Base-by-base conservation (phyloP, 2,888 invertebrate genomes). In the Catocala fraxini region DNA sequence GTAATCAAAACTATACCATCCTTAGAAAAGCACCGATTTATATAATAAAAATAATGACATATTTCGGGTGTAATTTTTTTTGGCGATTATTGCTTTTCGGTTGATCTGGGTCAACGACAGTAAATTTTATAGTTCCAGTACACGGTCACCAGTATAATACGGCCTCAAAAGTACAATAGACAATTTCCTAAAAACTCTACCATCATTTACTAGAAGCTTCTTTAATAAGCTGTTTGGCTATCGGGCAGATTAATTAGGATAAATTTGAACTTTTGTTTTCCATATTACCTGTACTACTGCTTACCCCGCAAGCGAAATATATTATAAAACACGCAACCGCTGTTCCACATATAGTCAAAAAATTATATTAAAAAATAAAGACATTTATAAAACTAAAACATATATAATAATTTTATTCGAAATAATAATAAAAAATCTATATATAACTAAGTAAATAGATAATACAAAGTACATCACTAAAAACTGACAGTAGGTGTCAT, bases 401-500 rank as follows among this genome's bases (percentile, higher is more conserved):
- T 76, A 76, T 62, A 81, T 73, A 82, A 72, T 79, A 56, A 59
- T 61, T 77, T 77, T 81, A 86, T 82, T 85, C 80, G 80, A 84
- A 80, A 81, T 75, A 78, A 81, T 75, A 78, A 83, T 72, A 72
- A 76, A 81, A 76, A 76, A 73, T 64, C 76, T 68, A 77, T 73
- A 77, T 71, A 75, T 79, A 81, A 85, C 83, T 83, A 82, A 82
- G 65, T 77, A 78, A 62, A 63, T 77, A 76, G 73, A 81, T 82
- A 86, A 82, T 84, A 85, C 80, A 85, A 79, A 81, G 73, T 80
- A 80, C 76, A 84, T 81, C 79, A 82, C 84, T 81, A 77, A 78
- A 71, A 69, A 80, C 65, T 65, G 64, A 70, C 60, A 54, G 33
- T 59, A 49, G 47, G 11, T 39, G 2, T 15, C 9, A 13, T 43